Evolutionary conservation across 2,888 invertebrate species (phyloP), one percentile per base, ranked within the genome.

Genomic region (Masnerella sp.): DNA sequence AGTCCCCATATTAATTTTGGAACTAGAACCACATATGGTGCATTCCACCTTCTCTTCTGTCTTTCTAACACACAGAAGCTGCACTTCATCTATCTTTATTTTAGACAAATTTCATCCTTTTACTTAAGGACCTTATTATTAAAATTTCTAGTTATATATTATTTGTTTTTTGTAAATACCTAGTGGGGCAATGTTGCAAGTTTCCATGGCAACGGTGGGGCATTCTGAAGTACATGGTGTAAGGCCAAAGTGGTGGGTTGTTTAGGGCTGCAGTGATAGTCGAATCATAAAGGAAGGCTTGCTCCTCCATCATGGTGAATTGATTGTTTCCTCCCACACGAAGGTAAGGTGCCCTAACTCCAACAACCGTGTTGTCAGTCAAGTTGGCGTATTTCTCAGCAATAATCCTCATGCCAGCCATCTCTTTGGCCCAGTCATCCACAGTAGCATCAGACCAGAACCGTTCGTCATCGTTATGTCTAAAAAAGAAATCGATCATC

Each of bases 141-240:
- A n/a, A n/a, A n/a, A n/a, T n/a, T n/a, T n/a, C n/a, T n/a, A n/a
- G n/a, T n/a, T n/a, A n/a, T n/a, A n/a, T n/a, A n/a, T n/a, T n/a
- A n/a, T n/a, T n/a, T n/a, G n/a, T n/a, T n/a, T n/a, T n/a, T n/a
- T n/a, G n/a, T n/a, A n/a, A n/a, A n/a, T 51, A 86, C 85, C 96
- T 92, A 1, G 96, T 96, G 8, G 96, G 96, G 86, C 96, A 96
- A 85, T 93, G 95, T 87, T 96, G 96, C 67, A 96, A 89, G 88
- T 96, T 96, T 75, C 96, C 96, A 86, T 96, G 96, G 84, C 97
- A 97, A 71, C 95, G 92, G 88, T 96, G 97, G 0, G 97, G 96
- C 95, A 97, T 96, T 82, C 95, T 93, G 92, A 96, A 97, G 91
- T 98, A 97, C 93, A 98, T 95, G 65, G 98, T 98, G 90, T 98